Base-by-base conservation (phyloP, 2,888 invertebrate species). In the Malacosoma neustria region DNA sequence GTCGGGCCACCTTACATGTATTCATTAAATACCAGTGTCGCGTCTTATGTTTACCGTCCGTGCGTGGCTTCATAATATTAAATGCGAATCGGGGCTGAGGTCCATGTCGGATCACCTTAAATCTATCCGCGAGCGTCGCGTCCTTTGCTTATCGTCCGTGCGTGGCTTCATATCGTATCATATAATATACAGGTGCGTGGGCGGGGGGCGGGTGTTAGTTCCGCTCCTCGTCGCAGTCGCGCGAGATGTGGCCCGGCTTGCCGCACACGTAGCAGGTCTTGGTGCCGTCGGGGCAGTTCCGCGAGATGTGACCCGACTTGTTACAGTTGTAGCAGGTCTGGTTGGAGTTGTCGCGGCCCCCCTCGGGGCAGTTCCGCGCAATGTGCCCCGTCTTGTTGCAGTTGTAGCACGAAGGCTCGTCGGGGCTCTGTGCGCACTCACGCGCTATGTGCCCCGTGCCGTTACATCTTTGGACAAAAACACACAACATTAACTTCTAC, bases 301-400 rank as follows among this genome's bases (percentile, higher is more conserved):
- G 92, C 38, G 93, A 95, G 77, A 97, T 93, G 87, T 97, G 97
- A 51, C 96, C 97, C 50, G 93, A 90, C 88, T 95, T 95, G 87
- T 94, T 94, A 89, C 97, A 97, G 86, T 95, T 96, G 90, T 97
- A 97, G 89, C 97, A 97, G 36, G 93, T 93, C 66, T 90, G 89
- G 74, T 89, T 89, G 62, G 90, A 90, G 81, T 90, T 90, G 66
- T 88, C 89, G 65, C 88, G 88, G 49, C 88, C 89, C 57, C 89
- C 89, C 76, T 93, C 93, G 39, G 93, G 93, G 86, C 93, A 94
- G 84, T 91, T 92, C 67, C 93, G 91, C 43, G 93, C 95, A 73
- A 97, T 93, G 88, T 97, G 97, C 57, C 96, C 97, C 51, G 93
- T 92, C 89, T 95, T 95, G 87, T 94, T 94, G 89, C 97, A 97